phyloP scores from a whole-genome alignment of 2,797 vertebrate genomes.

The Esox masquinongy region DNA sequence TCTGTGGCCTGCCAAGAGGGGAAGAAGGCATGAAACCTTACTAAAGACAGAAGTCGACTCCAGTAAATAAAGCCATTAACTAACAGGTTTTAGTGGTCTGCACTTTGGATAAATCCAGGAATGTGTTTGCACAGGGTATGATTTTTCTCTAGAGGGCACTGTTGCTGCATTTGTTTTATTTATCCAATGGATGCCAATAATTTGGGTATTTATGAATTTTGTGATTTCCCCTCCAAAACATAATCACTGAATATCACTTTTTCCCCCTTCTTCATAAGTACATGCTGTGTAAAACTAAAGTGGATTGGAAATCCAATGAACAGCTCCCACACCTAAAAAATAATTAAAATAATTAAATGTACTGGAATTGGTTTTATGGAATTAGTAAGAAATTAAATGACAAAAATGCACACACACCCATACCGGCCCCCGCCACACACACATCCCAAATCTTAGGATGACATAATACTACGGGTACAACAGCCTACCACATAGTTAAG shows the following conservation, averaged over 20 bases:
- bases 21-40: not conserved
- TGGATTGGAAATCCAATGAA: not conserved
- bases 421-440: not conserved
- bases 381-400: not conserved
- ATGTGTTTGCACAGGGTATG: constrained; percentile 20
- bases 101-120: not conserved
- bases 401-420: not conserved
- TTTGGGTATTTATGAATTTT: not conserved
- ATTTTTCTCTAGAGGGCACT: constrained; percentile 54
- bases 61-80: not conserved
- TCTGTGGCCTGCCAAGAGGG: constrained; percentile 83
- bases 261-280: not conserved
- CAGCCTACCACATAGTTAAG: not conserved
- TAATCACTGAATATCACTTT: not conserved
- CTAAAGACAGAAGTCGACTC: not conserved
- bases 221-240: not conserved
- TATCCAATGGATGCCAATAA: not conserved
- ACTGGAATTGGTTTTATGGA: not conserved
- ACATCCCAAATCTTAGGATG: not conserved
- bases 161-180: constrained; percentile 17
- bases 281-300: not conserved
- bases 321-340: not conserved
- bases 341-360: not conserved
- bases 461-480: not conserved
- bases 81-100: not conserved